Evolutionary conservation across 2,113 vertebrate species (phyloP), one percentile per base, ranked within the genome.

Genomic region (Phylloscopus whistleri): DNA sequence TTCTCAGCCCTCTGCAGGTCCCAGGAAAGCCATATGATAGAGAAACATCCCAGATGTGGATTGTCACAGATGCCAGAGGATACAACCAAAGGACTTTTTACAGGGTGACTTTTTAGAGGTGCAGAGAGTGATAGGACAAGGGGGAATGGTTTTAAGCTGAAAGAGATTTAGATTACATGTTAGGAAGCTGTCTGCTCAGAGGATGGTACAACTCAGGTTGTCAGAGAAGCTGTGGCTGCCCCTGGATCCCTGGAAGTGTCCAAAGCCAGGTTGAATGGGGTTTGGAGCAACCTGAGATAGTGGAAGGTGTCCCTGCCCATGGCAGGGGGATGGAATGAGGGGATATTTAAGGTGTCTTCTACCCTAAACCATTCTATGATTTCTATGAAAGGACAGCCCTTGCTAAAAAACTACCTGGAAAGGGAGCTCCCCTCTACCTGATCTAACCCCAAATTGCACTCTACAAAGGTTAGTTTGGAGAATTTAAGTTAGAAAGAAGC

Each of bases 81-180:
- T 31, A 12, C 37, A 64, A 35, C 26, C 21, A 26, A 53, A 73
- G 27, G 27, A 15, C 37, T 41, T 60, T 3, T 11, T 39, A 30
- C 27, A 39, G 51, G 58, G 22, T 1, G 3, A 39, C 39, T 46
- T 82, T 41, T 22, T 48, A 62, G 9, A 41, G 24, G 28, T 48
- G 21, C n/a, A 49, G 30, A 30, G 9, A 15, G 9, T 8, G 16
- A 14, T 9, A 15, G 24, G 60, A 48, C 16, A 18, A 26, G 30
- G 20, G 18, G 30, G 28, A 13, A 10, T 26, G 30, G 8, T 62
- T 68, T 55, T 19, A 35, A 41, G 20, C 20, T 41, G 15, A 31
- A 58, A 48, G 69, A 19, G 30, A 4, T 75, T 41, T 35, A 48
- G 39, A 1, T 60, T 26, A 15, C 1, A 0, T 55, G 22, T 62